Evolutionary conservation across 1,140 invertebrate species (phyloP).

Genomic region (Platyscapa corneri): DNA sequence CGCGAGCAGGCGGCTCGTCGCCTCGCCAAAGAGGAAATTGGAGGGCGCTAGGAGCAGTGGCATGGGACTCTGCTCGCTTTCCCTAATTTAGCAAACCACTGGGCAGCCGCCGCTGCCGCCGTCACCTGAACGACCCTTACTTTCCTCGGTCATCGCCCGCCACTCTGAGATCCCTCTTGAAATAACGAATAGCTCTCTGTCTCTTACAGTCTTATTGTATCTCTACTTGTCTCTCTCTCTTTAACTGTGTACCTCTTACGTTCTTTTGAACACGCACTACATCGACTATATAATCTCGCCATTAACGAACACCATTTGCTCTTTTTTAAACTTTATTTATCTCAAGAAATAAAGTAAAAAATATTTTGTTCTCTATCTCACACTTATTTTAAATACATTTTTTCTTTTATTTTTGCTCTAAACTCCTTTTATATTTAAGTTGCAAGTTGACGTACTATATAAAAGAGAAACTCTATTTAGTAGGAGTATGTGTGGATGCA

Average conservation of each 20-base stretch:
- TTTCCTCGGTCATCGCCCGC: neutral
- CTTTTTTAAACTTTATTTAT: neutral
- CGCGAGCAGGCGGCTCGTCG: too few species aligned
- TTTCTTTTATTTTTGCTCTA: neutral
- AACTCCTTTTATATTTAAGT: neutral
- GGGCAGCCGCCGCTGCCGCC: neutral
- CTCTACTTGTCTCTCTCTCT: neutral
- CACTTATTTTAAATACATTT: neutral
- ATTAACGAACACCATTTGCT: neutral
- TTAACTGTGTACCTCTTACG: too few species aligned
- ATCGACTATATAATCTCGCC: conserved; percentile 29
- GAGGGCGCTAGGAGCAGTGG: conserved; percentile 44
- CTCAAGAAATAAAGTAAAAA: neutral
- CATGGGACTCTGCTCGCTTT: conserved; percentile 57
- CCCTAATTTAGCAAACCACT: conserved; percentile 61
- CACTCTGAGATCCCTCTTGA: conserved; percentile 19
- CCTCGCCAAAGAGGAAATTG: conserved; percentile 59
- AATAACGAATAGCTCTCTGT: conserved; percentile 52
- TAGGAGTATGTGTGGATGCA: neutral
- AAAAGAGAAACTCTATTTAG: neutral
- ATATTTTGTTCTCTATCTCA: too few species aligned
- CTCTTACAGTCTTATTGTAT: neutral
- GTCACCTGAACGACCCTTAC: conserved; percentile 32
- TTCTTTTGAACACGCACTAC: neutral
- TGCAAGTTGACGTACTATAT: neutral